Evolutionary conservation across 2,888 invertebrate genomes (phyloP).

Genomic region (Antheraea assamensis): DNA sequence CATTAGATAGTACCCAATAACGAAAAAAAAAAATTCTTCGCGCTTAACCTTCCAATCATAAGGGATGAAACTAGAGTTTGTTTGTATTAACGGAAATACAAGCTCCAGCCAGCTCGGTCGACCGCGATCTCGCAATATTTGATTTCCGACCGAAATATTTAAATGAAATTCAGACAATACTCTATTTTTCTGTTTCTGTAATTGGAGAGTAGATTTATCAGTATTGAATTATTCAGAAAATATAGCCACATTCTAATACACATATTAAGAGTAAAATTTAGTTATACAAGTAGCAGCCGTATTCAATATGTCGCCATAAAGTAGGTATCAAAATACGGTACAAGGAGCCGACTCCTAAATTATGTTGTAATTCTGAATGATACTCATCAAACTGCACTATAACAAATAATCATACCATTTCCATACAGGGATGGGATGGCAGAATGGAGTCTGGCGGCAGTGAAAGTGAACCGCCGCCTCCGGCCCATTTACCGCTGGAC

Average conservation of each 20-base stretch:
- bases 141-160: background rate
- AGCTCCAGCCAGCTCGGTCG: background rate
- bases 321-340: no score
- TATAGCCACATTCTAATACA: background rate
- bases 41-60: constrained; percentile 54
- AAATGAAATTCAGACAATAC: background rate
- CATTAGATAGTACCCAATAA: constrained; percentile 36
- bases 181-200: background rate
- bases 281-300: no score
- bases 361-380: no score
- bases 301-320: no score
- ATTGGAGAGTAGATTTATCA: background rate
- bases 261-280: no score
- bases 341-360: no score
- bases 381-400: no score
- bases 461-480: constrained; percentile 78
- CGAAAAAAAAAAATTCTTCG: constrained; percentile 52
- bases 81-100: constrained; percentile 48
- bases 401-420: background rate
- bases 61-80: constrained; percentile 46
- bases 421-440: constrained; percentile 66
- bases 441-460: constrained; percentile 59
- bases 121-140: constrained; percentile 22
- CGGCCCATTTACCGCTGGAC: constrained; percentile 86
- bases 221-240: background rate